Percentiles rank a stretch among this genome's conserved stretches.
These are phyloP conservation scores for Camponotus floridanus DNA, from an alignment of 1,140 invertebrate genomes.

Conservation along the genomic window DNA sequence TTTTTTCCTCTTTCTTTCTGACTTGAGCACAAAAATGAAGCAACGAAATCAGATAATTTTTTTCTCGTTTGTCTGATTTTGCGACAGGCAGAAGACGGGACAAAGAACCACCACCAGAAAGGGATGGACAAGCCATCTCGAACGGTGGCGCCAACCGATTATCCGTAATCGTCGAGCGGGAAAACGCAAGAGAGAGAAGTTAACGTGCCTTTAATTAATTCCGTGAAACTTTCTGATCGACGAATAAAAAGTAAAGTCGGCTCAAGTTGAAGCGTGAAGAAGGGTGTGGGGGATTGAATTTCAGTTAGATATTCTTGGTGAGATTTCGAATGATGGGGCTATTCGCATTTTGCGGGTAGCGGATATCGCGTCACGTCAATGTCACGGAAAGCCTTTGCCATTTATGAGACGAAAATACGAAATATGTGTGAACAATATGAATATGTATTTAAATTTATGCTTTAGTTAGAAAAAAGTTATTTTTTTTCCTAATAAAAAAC, in stretches of 20 bases:
- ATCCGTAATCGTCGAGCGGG: conserved; percentile 32
- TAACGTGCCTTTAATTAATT: conserved; percentile 62
- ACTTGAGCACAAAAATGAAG: neutral
- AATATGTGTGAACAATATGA: neutral
- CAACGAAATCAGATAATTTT: conserved; percentile 24
- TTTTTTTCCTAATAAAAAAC: neutral
- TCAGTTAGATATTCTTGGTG: conserved; percentile 22
- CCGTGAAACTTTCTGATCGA: conserved; percentile 55
- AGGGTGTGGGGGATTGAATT: conserved; percentile 10
- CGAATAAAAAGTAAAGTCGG: conserved; percentile 22
- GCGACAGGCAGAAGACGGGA: neutral
- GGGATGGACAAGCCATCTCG: conserved; percentile 4
- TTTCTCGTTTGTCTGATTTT: conserved; percentile 19
- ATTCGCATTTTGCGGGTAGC: neutral
- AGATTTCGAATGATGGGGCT: neutral
- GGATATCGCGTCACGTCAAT: conserved; percentile 8
- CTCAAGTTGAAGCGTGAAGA: conserved; percentile 12
- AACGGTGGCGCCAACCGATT: conserved; percentile 42
- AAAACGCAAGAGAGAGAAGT: conserved; percentile 28
- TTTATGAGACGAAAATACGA: conserved; percentile 3
- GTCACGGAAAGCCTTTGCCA: neutral
- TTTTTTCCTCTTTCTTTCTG: neutral
- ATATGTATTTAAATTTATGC: neutral
- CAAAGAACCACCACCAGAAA: conserved; percentile 13
- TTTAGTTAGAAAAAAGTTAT: no score